Evolutionary conservation across 1,140 invertebrate species (phyloP).

Genomic region (Orussus abietinus): DNA sequence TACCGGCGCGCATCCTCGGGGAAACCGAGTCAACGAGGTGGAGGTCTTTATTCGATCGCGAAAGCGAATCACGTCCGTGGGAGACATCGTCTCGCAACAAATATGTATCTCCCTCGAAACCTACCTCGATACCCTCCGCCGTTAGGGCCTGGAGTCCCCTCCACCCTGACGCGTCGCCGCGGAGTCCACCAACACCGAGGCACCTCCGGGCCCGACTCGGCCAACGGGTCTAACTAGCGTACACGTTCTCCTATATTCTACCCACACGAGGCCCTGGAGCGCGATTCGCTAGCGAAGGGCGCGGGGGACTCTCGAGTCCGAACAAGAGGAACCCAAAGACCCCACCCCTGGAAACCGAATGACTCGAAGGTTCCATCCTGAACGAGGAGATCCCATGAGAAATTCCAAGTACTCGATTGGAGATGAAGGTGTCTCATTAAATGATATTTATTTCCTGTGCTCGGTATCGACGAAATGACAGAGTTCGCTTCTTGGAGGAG

Average conservation of each 20-base stretch:
- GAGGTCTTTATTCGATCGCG: constrained; percentile 50
- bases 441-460: no score
- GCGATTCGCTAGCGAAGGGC: not conserved
- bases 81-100: constrained; percentile 49
- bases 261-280: constrained; percentile 21
- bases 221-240: constrained; percentile 41
- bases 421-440: no score
- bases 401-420: no score
- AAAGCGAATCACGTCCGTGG: constrained; percentile 50
- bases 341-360: no score
- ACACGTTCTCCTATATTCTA: constrained; percentile 28
- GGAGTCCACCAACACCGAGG: constrained; percentile 34
- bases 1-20: constrained; percentile 20
- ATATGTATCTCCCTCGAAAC: constrained; percentile 44
- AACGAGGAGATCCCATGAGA: no score
- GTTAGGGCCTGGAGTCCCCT: constrained; percentile 17
- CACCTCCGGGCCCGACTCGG: constrained; percentile 28
- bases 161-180: constrained; percentile 14
- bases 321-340: no score
- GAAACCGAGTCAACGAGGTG: constrained; percentile 39
- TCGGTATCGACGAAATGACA: no score
- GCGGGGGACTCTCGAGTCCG: not conserved
- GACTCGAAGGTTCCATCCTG: no score
- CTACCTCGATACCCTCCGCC: not conserved
- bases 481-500: no score